Evolutionary conservation across 2,113 vertebrate species (phyloP), one percentile per base, ranked within the genome.

Genomic region (Ictidomys tridecemlineatus): DNA sequence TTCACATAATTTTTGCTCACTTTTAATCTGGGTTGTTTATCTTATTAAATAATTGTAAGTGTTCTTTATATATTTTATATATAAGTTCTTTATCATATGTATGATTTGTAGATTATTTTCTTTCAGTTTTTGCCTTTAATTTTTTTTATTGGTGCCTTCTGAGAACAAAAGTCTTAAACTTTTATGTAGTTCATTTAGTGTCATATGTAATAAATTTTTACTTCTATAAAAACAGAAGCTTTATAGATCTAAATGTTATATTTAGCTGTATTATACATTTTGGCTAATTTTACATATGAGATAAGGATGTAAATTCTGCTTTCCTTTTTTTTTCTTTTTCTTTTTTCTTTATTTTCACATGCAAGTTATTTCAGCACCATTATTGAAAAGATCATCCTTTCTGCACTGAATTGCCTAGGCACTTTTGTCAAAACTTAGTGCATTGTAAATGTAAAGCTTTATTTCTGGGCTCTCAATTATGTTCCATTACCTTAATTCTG

Each of bases 1-100:
- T 88, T 96, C 70, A 92, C 1, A 73, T 85, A 56, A 61, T 37
- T 89, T 93, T 91, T 93, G 37, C 45, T 58, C 37, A 26, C n/a
- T 63, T 94, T 93, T 22, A 30, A 70, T 42, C 70, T 90, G 39
- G 13, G 4, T 76, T 94, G 3, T 90, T 56, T 26, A 1, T 85
- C 9, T 92, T 72, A n/a, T 76, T 82, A 39, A 48, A 85, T 39
- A 82, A 13, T 76, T 91, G 16, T 82, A 74, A n/a, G 45, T n/a
- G 42, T 94, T 92, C 42, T 77, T 95, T 61, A 42, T 92, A 70
- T 85, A 42, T 91, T 94, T 37, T 12, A 24, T 14, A 42, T 76
- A 30, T n/a, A 95, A 85, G 13, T 53, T 51, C 17, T 89, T 93
- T 87, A 70, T 76, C 13, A 76, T 17, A 17, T 80, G 32, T 58